Evolutionary conservation across 2,113 vertebrate species (phyloP), one percentile per base, ranked within the genome.

Genomic region (Pachyramphus minor): DNA sequence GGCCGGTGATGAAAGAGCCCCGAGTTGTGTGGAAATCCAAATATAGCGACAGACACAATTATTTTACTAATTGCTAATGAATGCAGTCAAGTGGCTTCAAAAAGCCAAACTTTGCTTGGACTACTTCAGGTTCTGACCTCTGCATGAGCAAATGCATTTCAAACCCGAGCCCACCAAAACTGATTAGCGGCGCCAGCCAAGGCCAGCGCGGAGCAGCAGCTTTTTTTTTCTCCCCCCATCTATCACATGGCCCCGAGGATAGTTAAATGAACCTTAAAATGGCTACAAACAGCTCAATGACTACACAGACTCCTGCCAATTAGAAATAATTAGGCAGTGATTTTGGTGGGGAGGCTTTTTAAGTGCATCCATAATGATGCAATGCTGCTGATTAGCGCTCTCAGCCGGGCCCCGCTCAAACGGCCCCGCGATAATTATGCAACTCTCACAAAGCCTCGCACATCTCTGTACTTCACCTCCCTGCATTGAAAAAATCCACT

Each of bases 281-380:
- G 97, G 98, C 98, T 99, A 98, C 98, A 99, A 99, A 99, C 99
- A 98, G 98, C 99, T 99, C 99, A 98, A 99, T 99, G 98, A 99
- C 99, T 99, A 99, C 98, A 99, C 98, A 99, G 98, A 98, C 98
- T 98, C 98, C 98, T 99, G 99, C 99, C 99, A 99, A 99, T 99
- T 99, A 99, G 99, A 99, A 99, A 99, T 99, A 99, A 99, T 99
- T 99, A 99, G 99, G 99, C 98, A 99, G 98, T 99, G 98, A 99
- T 99, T 99, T 99, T 99, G 97, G 98, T 99, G 98, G 99, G 98
- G 97, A 99, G 98, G 99, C 99, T 99, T 99, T 99, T 99, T 99
- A 99, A 99, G 99, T 99, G 99, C 99, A 99, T 99, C 99, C 99
- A 99, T 99, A 99, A 99, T 98, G 98, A 99, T 98, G 98, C 98